Evolutionary conservation across 2,113 vertebrate species (phyloP).

Genomic region (Melanostigma gelatinosum): DNA sequence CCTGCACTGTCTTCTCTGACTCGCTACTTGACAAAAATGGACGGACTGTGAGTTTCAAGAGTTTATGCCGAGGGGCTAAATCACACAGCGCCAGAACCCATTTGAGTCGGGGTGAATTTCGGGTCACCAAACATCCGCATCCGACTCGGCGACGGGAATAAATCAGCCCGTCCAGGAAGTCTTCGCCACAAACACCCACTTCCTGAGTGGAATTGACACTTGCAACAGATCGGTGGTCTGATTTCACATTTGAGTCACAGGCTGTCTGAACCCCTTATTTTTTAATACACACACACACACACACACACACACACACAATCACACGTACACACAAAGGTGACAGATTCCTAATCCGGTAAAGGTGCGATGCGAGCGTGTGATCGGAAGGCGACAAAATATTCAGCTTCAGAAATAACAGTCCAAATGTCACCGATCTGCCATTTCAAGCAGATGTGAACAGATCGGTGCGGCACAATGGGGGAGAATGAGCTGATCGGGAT

Average conservation of each 20-base stretch:
- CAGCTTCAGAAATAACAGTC: slow-evolving; percentile 54
- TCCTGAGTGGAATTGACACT: slow-evolving; percentile 62
- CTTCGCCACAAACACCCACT: slow-evolving; percentile 39
- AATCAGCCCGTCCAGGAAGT: slow-evolving; percentile 15
- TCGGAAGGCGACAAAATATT: slow-evolving; percentile 60
- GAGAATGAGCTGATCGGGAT: neutral
- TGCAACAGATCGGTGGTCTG: slow-evolving; percentile 41
- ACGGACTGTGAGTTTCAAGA: slow-evolving; percentile 13
- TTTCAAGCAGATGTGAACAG: slow-evolving; percentile 49
- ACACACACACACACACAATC: neutral
- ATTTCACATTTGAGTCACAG: slow-evolving; percentile 48
- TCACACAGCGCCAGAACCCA: neutral
- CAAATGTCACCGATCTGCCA: slow-evolving; percentile 36
- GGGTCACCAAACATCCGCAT: slow-evolving; percentile 31
- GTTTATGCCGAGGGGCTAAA: slow-evolving; percentile 38
- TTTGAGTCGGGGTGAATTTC: neutral
- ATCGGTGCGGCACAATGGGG: slow-evolving; percentile 27
- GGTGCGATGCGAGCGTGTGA: slow-evolving; percentile 60
- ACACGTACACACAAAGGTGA: slow-evolving; percentile 8
- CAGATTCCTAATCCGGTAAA: slow-evolving; percentile 53
- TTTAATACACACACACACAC: neutral
- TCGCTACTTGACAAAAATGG: slow-evolving; percentile 14
- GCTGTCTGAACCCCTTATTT: slow-evolving; percentile 10
- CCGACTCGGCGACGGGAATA: slow-evolving; percentile 25
- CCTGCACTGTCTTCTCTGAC: slow-evolving; percentile 19